phyloP scores from a whole-genome alignment of 2,888 invertebrate species.

The Eilema caniola region DNA sequence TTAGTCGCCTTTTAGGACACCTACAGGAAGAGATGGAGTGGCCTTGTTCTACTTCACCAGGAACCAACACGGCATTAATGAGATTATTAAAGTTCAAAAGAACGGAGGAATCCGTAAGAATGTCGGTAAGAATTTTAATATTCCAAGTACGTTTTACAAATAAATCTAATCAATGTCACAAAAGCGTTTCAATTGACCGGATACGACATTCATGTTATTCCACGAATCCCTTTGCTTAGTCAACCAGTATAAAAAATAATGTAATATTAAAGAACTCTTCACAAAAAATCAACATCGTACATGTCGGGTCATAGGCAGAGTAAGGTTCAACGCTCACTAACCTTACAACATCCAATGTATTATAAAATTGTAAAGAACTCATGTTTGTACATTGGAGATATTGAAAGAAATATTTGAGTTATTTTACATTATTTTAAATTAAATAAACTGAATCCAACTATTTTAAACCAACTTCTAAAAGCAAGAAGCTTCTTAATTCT shows the following conservation, averaged over 20 bases:
- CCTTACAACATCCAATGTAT: background rate
- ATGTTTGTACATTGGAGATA: no score
- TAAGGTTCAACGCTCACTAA: background rate
- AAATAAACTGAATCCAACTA: no score
- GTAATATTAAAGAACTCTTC: background rate
- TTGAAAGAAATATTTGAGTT: no score
- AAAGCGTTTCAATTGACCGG: conserved; percentile 8
- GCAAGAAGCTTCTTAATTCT: no score
- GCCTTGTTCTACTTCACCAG: no score
- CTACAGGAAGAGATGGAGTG: no score
- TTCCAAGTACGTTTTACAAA: background rate
- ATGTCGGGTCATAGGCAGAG: background rate
- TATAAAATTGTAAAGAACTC: no score
- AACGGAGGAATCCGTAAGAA: background rate
- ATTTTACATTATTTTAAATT: no score
- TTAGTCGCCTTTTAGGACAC: no score
- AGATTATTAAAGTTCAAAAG: no score
- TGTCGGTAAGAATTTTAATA: background rate
- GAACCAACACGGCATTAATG: no score
- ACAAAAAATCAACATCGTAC: background rate
- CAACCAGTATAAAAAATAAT: background rate
- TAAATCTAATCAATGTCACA: background rate
- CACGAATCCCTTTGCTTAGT: conserved; percentile 10
- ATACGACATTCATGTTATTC: conserved; percentile 5
- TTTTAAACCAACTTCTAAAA: no score